Base-by-base conservation (phyloP, 2,888 invertebrate species). In the Dexiosoma caninum region DNA sequence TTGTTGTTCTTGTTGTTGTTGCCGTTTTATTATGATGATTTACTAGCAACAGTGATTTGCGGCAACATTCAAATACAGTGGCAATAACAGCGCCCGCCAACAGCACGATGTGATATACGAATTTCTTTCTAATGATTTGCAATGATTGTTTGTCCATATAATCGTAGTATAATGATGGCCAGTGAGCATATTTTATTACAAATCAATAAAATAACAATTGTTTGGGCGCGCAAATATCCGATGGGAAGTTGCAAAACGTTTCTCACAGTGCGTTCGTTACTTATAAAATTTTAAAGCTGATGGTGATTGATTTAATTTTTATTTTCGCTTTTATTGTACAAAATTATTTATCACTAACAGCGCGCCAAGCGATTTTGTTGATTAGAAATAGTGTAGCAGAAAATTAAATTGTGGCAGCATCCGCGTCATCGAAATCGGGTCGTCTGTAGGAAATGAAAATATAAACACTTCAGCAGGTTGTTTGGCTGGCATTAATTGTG, bases 231-330 rank as follows among this genome's bases (percentile, higher is more conserved):
- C 4, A 6, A 27, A 6, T 27, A 27, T 9, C n/a, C 0, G 5
- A 23, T n/a, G 7, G 3, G 37, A 10, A 40, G 21, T 55, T 30
- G 53, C n/a, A 42, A 21, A 42, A 4, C 32, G 42, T 55, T 42
- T 5, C 55, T 67, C 32, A 55, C 21, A 14, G 35, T 32, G 21
- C 5, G 1, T 21, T 40, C n/a, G n/a, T 10, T n/a, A n/a, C n/a
- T 14, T 9, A 2, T 21, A 5, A 37, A 37, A 51, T 16, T 7
- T 66, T 49, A 51, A 27, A 6, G n/a, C n/a, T n/a, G n/a, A n/a
- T n/a, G n/a, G n/a, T 67, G 53, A 44, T 53, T 53, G 40, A 30
- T 69, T 55, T 32, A 32, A 42, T 55, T 44, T 23, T 44, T 69
- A 12, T 46, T 53, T 30, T 7, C 2, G 1, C 57, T 44, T 55